Base-by-base conservation (phyloP, 2,797 vertebrate genomes). In the Hippopotamyrus pictus region DNA sequence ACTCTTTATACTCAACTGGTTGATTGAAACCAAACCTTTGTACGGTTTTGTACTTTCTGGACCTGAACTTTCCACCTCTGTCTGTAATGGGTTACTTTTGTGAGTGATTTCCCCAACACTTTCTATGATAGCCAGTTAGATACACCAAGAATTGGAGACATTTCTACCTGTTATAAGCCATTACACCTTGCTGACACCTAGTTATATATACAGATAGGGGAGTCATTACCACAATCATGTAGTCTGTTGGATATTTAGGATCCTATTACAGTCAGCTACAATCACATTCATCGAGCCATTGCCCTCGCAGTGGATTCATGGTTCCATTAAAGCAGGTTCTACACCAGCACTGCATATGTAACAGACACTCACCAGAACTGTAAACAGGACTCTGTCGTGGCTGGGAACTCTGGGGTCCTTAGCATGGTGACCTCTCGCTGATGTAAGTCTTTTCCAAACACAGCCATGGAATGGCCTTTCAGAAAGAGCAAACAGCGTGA, bases 311-410 rank as follows among this genome's bases (percentile, higher is more conserved):
- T 33, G 25, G n/a, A 51, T 12, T 17, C 57, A 79, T 14, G 89
- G 14, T 33, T 41, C 12, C 33, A 17, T 79, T 79, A 79, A 44
- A 48, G 2, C 17, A 57, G 51, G 57, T 6, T 53, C 2, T 50
- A 48, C 87, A 8, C 22, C 48, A 33, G 12, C 11, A 29, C 6
- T 22, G 37, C 3, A 50, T 48, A 73, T n/a, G 2, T 50, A 22
- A 50, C 12, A 88, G 17, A 88, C 57, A 90, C 94, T 92, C 90
- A 96, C 96, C 96, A 96, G 93, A 96, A 96, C 62, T 91, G 93
- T 1, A 95, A 82, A 91, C 95, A 96, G 87, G 93, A 92, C 88
- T 94, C 94, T 86, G 90, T 22, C 3, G 53, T 88, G 65, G 93
- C 46, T 5, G 12, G 59, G 5, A 94, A 88, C 79, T 92, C 88